These are phyloP conservation scores for Ptilonorhynchus violaceus DNA, from an alignment of 2,113 vertebrate species.

Conservation along the genomic window DNA sequence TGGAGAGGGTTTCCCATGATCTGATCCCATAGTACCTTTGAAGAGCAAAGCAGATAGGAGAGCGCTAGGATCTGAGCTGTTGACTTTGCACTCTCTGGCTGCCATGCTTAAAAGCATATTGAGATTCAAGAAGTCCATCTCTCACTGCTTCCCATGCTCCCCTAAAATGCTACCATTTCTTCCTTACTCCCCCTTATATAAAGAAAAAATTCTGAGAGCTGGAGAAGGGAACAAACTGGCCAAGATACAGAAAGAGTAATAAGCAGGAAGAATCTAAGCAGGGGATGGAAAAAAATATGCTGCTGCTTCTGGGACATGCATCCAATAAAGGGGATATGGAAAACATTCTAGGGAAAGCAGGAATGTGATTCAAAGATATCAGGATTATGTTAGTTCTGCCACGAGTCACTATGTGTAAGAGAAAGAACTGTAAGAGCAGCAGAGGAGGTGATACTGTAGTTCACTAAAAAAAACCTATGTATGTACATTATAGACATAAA, in stretches of 20 bases:
- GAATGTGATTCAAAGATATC: background rate
- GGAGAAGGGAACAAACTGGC: background rate
- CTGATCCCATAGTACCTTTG: background rate
- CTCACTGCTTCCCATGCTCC: background rate
- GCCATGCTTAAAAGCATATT: background rate
- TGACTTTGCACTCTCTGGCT: background rate
- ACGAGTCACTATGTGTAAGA: background rate
- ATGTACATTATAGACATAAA: background rate
- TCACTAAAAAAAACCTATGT: background rate
- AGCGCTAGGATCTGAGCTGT: background rate
- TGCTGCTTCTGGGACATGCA: background rate
- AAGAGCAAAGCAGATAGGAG: background rate
- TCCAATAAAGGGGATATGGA: background rate
- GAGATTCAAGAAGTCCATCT: background rate
- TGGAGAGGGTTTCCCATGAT: background rate
- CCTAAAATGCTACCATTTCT: background rate
- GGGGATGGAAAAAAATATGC: background rate
- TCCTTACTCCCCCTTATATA: background rate
- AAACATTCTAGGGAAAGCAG: background rate
- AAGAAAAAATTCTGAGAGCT: background rate
- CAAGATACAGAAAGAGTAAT: background rate
- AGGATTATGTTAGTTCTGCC: background rate
- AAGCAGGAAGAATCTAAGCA: background rate
- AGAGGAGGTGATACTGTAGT: background rate
- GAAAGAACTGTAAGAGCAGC: background rate